Evolutionary conservation across 1,140 invertebrate genomes (phyloP).

Genomic region (Oncopodura yosiiana): DNA sequence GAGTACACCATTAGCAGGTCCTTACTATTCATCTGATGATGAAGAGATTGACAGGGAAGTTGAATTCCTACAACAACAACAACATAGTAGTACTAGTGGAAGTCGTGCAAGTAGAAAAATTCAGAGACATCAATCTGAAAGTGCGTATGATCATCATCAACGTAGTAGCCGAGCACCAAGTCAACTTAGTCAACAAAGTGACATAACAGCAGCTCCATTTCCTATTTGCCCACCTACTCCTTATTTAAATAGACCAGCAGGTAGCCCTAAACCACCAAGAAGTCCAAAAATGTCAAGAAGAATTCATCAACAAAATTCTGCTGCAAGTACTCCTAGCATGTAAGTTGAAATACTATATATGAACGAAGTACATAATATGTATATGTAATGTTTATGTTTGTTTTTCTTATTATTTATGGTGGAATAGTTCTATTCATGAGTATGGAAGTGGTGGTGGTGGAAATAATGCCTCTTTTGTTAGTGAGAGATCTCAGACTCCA

Average conservation of each 20-base stretch:
- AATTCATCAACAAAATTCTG: not conserved
- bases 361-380: not conserved
- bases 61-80: slow-evolving; percentile 16
- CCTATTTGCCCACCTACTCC: slow-evolving; percentile 33
- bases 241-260: slow-evolving; percentile 28
- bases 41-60: slow-evolving; percentile 27
- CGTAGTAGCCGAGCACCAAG: slow-evolving; percentile 15
- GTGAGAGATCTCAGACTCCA: slow-evolving; percentile 22
- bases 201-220: slow-evolving; percentile 6
- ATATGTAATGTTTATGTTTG: not conserved
- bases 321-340: slow-evolving; percentile 10
- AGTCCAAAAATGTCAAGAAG: slow-evolving; percentile 19
- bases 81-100: not conserved
- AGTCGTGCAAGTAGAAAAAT: slow-evolving; percentile 13
- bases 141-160: slow-evolving; percentile 15
- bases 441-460: not conserved
- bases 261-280: slow-evolving; percentile 23
- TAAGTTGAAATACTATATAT: not conserved
- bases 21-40: slow-evolving; percentile 28
- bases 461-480: not conserved
- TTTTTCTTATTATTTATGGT: not conserved
- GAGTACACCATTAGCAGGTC: slow-evolving; percentile 13
- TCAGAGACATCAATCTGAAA: slow-evolving; percentile 24
- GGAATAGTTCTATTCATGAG: slow-evolving; percentile 4
- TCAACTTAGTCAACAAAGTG: slow-evolving; percentile 16